Percentiles rank a stretch among this genome's conserved stretches.
phyloP scores from a whole-genome alignment of 2,113 vertebrate species.

The Xiphophorus maculatus region DNA sequence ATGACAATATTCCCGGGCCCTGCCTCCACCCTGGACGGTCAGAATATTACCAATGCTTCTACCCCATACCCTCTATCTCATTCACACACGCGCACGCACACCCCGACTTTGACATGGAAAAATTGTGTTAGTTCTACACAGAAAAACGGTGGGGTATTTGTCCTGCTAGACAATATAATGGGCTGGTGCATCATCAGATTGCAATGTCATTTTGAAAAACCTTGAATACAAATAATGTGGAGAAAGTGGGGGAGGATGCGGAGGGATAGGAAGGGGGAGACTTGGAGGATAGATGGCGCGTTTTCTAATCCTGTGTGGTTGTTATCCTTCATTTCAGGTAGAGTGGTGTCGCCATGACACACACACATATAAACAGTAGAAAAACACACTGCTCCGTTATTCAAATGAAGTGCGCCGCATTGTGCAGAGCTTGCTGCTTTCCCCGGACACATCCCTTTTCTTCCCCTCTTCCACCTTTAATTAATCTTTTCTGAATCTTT shows the following conservation, averaged over 20 bases:
- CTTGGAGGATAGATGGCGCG: conserved; percentile 88
- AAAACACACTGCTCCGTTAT: conserved; percentile 75
- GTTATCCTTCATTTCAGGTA: conserved; percentile 84
- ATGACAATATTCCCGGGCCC: conserved; percentile 98
- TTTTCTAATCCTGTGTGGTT: conserved; percentile 92
- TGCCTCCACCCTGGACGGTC: conserved; percentile 83
- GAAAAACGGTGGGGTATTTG: conserved; percentile 99
- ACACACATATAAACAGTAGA: conserved; percentile 47
- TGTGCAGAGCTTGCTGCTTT: conserved; percentile 80
- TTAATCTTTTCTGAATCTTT: conserved; percentile 79
- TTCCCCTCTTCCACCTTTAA: conserved; percentile 69
- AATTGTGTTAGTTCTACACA: conserved; percentile 99
- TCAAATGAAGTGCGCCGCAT: conserved; percentile 81
- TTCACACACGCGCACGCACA: conserved; percentile 71
- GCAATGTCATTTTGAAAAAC: conserved; percentile 99
- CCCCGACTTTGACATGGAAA: conserved; percentile 97
- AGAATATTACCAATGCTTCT: conserved; percentile 86
- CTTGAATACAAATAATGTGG: conserved; percentile 99
- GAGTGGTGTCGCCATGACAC: conserved; percentile 72
- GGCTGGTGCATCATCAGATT: conserved; percentile 99
- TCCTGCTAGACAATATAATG: conserved; percentile 99
- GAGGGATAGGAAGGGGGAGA: conserved; percentile 7
- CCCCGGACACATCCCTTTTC: conserved; percentile 73
- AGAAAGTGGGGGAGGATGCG: conserved; percentile 52
- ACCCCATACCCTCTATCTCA: background rate